A percentile compares a stretch with the other conserved stretches of the same genome.
Evolutionary conservation across 2,888 invertebrate species (phyloP).

Genomic region (Apocheima hispidaria): DNA sequence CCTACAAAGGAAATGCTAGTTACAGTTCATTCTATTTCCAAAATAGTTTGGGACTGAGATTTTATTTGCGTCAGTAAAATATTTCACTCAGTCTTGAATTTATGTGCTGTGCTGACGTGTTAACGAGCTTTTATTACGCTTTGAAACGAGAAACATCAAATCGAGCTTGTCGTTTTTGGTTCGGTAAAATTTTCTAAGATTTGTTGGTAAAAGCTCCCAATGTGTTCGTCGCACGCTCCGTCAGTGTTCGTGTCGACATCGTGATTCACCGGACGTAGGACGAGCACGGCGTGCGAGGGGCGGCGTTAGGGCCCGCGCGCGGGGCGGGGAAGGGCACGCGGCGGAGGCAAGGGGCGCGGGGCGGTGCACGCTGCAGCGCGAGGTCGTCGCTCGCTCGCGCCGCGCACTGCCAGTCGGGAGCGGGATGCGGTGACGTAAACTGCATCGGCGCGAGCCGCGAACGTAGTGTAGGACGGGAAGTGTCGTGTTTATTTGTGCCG

Average conservation of each 20-base stretch:
- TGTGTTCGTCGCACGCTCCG: constrained; percentile 25
- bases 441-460: constrained; percentile 84
- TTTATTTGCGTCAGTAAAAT: constrained; percentile 37
- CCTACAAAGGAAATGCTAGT: constrained; percentile 12
- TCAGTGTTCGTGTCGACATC: constrained; percentile 56
- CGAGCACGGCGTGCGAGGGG: constrained; percentile 47
- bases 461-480: constrained; percentile 85
- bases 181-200: constrained; percentile 11
- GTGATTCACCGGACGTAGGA: constrained; percentile 71
- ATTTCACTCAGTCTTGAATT: constrained; percentile 39
- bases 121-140: constrained; percentile 49
- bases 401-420: constrained; percentile 80
- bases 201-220: constrained; percentile 19
- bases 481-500: constrained; percentile 70
- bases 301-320: constrained; percentile 57
- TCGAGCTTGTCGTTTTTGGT: constrained; percentile 14
- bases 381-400: constrained; percentile 83
- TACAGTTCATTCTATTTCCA: constrained; percentile 18
- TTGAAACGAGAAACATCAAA: constrained; percentile 21
- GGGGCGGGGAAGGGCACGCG: constrained; percentile 57
- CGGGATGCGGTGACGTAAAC: constrained; percentile 86
- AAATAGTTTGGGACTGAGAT: constrained; percentile 11
- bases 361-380: constrained; percentile 83
- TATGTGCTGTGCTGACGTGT: constrained; percentile 46
- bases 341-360: constrained; percentile 66